Conservation (phyloP, 2,797 vertebrate species). For the Sebastes hopkinsi region DNA sequence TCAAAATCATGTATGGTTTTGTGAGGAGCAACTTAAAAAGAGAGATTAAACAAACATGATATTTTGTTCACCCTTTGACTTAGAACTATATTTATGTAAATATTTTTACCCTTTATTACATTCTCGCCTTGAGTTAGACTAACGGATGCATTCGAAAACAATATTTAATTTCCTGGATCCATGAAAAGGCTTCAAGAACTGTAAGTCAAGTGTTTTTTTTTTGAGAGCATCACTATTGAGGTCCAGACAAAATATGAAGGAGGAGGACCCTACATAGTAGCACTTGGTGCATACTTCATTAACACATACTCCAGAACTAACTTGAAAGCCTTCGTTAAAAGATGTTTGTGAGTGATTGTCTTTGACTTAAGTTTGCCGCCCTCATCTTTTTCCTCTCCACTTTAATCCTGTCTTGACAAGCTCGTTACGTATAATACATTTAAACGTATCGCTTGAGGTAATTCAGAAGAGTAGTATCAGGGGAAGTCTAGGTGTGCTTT, state of each 20-base stretch:
- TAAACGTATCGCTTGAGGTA: slow-evolving; percentile 2
- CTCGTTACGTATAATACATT: background rate
- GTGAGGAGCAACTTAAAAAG: too few species aligned
- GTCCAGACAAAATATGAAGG: background rate
- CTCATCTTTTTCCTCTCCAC: slow-evolving; percentile 1
- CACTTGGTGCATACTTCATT: background rate
- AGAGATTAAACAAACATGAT: too few species aligned
- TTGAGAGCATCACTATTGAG: background rate
- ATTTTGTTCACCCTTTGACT: background rate
- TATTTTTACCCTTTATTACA: background rate
- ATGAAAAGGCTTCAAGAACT: background rate
- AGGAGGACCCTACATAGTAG: background rate
- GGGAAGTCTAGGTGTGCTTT: background rate
- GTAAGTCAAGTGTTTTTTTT: background rate
- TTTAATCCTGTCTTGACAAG: slow-evolving; percentile 1
- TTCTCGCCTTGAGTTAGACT: background rate
- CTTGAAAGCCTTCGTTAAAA: slow-evolving; percentile 8
- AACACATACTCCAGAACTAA: background rate
- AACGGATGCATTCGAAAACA: background rate
- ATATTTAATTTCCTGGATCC: background rate
- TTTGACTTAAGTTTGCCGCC: slow-evolving; percentile 4
- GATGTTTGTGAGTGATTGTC: background rate
- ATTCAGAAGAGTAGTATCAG: background rate
- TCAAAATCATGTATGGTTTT: too few species aligned
- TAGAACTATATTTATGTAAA: background rate